Percentiles rank a stretch among this genome's conserved stretches.
These are phyloP conservation scores for Hydropsyche betteni DNA, from an alignment of 2,888 invertebrate species.

Conservation along the genomic window DNA sequence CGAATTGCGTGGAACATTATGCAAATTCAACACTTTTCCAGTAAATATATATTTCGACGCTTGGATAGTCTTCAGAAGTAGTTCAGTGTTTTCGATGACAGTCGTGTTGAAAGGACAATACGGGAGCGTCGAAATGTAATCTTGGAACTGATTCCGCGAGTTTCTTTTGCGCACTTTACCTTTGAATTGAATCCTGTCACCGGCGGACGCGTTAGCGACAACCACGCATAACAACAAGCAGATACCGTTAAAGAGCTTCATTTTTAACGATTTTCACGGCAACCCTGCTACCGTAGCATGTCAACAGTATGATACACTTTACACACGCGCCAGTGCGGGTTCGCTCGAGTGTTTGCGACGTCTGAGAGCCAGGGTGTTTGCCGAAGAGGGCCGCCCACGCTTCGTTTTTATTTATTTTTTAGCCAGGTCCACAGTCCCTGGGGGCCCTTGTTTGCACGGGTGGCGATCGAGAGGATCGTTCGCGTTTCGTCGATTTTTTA, in stretches of 20 bases:
- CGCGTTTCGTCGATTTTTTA: neutral
- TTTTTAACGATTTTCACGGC: neutral
- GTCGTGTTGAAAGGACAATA: constrained; percentile 65
- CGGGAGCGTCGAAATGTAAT: constrained; percentile 55
- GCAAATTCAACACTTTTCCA: constrained; percentile 64
- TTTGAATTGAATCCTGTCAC: constrained; percentile 58
- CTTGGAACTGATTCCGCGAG: constrained; percentile 56
- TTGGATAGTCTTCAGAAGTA: constrained; percentile 64
- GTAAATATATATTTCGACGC: constrained; percentile 66
- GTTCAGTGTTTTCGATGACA: constrained; percentile 64
- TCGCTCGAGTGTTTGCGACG: constrained; percentile 6
- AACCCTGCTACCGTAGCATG: constrained; percentile 25
- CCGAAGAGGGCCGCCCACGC: neutral
- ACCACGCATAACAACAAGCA: neutral
- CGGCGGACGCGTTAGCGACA: neutral
- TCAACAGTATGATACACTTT: constrained; percentile 12
- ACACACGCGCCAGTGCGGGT: constrained; percentile 11
- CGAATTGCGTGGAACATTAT: constrained; percentile 49
- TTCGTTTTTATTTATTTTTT: constrained; percentile 8
- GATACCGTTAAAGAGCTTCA: neutral
- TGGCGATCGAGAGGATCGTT: neutral
- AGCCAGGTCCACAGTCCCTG: neutral
- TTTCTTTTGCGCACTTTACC: constrained; percentile 64
- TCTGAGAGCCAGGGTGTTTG: neutral
- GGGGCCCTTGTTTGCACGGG: constrained; percentile 11